phyloP scores from a whole-genome alignment of 2,797 vertebrate species.

The Astyanax mexicanus region DNA sequence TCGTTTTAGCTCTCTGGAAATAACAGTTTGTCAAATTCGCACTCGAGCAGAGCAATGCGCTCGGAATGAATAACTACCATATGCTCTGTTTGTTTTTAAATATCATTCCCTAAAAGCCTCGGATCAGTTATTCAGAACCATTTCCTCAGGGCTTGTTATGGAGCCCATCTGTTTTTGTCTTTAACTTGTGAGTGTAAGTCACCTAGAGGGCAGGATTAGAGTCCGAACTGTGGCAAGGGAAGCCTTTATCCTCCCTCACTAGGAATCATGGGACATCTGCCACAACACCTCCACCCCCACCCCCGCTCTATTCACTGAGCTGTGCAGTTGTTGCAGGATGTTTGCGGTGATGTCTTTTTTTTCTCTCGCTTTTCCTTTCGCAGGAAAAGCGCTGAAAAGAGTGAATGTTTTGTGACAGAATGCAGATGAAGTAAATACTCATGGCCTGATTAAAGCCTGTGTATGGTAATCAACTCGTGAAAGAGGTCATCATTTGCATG shows the following conservation, averaged over 20 bases:
- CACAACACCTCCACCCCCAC: conserved; percentile 32
- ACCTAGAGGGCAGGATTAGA: conserved; percentile 54
- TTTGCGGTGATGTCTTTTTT: conserved; percentile 24
- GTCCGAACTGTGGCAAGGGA: conserved; percentile 30
- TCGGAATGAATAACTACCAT: neutral
- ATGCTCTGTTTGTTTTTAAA: conserved; percentile 32
- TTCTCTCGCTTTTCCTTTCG: neutral
- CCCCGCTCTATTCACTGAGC: conserved; percentile 5
- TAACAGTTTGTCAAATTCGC: conserved; percentile 2
- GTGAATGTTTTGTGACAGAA: conserved; percentile 26
- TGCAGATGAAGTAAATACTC: conserved; percentile 57
- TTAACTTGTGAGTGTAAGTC: conserved; percentile 52
- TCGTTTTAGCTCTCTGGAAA: conserved; percentile 9
- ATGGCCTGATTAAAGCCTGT: conserved; percentile 58
- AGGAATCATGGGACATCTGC: conserved; percentile 43
- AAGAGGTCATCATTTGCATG: conserved; percentile 66
- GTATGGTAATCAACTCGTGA: conserved; percentile 59
- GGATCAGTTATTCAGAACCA: conserved; percentile 38
- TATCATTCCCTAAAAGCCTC: conserved; percentile 34
- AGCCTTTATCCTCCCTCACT: conserved; percentile 41
- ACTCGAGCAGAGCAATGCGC: neutral
- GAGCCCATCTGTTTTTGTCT: conserved; percentile 48
- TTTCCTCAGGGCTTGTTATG: conserved; percentile 31
- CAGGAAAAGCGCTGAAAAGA: conserved; percentile 1
- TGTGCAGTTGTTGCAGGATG: conserved; percentile 18